Evolutionary conservation across 1,140 invertebrate species (phyloP).

Genomic region (Drosophila equinoxialis): DNA sequence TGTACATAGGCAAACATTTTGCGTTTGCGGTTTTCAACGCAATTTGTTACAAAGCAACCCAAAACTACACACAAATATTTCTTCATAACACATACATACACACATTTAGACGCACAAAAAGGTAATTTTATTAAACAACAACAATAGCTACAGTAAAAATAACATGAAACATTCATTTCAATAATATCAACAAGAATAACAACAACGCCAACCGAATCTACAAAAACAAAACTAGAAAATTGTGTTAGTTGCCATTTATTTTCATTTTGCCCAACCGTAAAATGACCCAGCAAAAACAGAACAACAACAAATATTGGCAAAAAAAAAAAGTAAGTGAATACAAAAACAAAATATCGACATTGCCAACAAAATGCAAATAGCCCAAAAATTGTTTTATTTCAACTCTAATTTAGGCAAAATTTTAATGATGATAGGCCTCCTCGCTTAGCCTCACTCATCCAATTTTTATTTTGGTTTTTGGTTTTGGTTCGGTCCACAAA

Average conservation of each 20-base stretch:
- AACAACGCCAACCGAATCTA: conserved; percentile 24
- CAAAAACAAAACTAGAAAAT: conserved; percentile 19
- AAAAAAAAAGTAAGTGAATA: conserved; percentile 35
- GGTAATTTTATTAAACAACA: conserved; percentile 61
- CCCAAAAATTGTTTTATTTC: conserved; percentile 71
- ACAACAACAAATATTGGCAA: not conserved
- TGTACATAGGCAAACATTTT: conserved; percentile 54
- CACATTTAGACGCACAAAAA: conserved; percentile 37
- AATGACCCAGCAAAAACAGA: conserved; percentile 47
- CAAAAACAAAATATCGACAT: conserved; percentile 60
- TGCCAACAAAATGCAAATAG: conserved; percentile 52
- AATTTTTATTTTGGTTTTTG: not conserved
- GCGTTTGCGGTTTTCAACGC: conserved; percentile 59
- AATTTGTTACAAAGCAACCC: conserved; percentile 47
- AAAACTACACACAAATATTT: conserved; percentile 8
- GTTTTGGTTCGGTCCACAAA: conserved; percentile 13
- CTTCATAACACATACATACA: not conserved
- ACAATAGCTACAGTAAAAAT: conserved; percentile 20
- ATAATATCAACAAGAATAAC: conserved; percentile 40
- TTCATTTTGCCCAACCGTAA: conserved; percentile 62
- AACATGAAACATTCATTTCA: conserved; percentile 55
- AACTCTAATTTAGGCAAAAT: conserved; percentile 69
- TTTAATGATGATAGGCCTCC: conserved; percentile 68
- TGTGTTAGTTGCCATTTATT: conserved; percentile 54
- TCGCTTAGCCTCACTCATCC: not conserved